phyloP scores from a whole-genome alignment of 2,113 vertebrate species.

The Ptilorrhoa leucosticta region DNA sequence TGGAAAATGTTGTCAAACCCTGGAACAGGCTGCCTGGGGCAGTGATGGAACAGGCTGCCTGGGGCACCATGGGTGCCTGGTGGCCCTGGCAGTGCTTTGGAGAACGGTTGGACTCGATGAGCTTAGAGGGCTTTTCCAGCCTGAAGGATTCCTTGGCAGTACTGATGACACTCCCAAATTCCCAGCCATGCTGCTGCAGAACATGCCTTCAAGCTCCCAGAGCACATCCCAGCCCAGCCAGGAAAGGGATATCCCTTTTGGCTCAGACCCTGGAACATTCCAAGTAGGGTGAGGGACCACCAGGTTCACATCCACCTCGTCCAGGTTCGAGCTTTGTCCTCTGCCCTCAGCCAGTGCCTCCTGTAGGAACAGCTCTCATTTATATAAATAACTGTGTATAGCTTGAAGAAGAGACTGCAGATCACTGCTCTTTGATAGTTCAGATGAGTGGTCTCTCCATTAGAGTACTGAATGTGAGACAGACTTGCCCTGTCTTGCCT shows the following conservation, averaged over 20 bases:
- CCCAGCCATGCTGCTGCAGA: background rate
- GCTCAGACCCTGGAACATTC: background rate
- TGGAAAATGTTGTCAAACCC: background rate
- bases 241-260: background rate
- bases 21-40: background rate
- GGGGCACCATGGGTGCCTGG: background rate
- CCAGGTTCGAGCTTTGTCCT: background rate
- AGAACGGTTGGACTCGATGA: accelerated
- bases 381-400: background rate
- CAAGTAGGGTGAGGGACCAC: background rate
- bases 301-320: background rate
- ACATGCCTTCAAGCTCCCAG: background rate
- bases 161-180: accelerated
- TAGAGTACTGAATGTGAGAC: background rate
- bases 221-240: background rate
- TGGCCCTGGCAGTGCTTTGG: background rate
- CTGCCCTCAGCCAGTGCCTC: background rate
- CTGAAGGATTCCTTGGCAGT: background rate
- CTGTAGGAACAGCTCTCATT: background rate
- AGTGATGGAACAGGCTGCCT: background rate
- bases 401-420: background rate
- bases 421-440: background rate
- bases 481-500: background rate
- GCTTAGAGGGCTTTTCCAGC: background rate
- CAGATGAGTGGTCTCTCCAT: background rate